Base-by-base conservation (phyloP, 2,113 vertebrate genomes). In the Meleagris gallopavo region DNA sequence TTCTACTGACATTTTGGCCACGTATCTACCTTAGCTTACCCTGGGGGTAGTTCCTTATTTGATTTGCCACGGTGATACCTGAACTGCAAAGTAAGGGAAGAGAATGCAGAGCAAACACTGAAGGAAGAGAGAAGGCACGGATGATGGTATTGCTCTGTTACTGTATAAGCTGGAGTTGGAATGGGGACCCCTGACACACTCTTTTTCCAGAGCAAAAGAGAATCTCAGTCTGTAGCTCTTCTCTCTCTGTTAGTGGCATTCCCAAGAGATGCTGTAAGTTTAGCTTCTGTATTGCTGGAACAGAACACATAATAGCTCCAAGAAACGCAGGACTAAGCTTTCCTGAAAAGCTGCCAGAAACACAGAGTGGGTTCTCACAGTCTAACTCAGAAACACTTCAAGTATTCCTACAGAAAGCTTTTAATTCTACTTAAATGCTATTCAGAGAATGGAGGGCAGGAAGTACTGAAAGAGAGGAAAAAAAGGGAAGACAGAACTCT, bases 391-490 rank as follows among this genome's bases (percentile, higher is more conserved):
- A 94, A 92, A 89, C 76, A 93, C 95, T 96, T 95, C 84, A 77
- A 96, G 82, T 30, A 96, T 95, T 96, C 96, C 77, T 13, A 19
- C 41, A 32, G 67, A 93, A 97, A 88, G 66, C 75, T 93, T 91
- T 92, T 89, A 94, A 89, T 61, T 96, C 86, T 90, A 72, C 91
- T 93, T 91, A 50, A 83, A 95, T 21, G 38, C 54, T 90, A 57
- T 10, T 46, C 52, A 22, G 20, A 89, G 64, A 83, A 73, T 36
- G 54, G 29, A 92, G 11, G 55, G 88, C 32, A 57, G 83, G 80
- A 92, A 86, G 38, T 2, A 64, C 10, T 11, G 36, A 88, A 83
- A 1, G 2, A 76, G 52, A 88, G 50, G 13, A 72, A 94, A 81
- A 81, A 41, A 82, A 90, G 15, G 43, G 73, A 83, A 96, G 83